These are phyloP conservation scores for Paratilapia polleni DNA, from an alignment of 2,113 vertebrate species.

Conservation along the genomic window DNA sequence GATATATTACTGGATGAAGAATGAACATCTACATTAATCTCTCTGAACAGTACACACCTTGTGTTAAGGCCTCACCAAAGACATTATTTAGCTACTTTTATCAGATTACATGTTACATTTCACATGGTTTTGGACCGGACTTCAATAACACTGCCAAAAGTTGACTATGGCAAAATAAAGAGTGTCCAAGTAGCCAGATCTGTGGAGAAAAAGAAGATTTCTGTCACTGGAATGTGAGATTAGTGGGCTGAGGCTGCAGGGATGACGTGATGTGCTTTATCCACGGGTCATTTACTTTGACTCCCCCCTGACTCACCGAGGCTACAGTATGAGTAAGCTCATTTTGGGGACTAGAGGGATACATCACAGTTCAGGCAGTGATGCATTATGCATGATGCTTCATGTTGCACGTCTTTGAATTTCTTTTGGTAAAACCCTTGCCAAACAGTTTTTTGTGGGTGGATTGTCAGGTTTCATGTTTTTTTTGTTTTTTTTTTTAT, in stretches of 20 bases:
- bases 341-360: slow-evolving; percentile 48
- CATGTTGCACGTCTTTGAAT: slow-evolving; percentile 49
- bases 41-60: slow-evolving; percentile 46
- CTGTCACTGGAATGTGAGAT: slow-evolving; percentile 34
- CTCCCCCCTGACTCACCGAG: slow-evolving; percentile 55
- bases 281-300: slow-evolving; percentile 63
- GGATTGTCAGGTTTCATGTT: not conserved
- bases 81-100: slow-evolving; percentile 13
- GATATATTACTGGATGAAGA: slow-evolving; percentile 41
- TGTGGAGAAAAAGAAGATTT: slow-evolving; percentile 4
- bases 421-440: slow-evolving; percentile 18
- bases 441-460: not conserved
- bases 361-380: slow-evolving; percentile 43
- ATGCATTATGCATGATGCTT: slow-evolving; percentile 41
- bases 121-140: not conserved
- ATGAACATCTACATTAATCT: slow-evolving; percentile 40
- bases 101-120: slow-evolving; percentile 20
- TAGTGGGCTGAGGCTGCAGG: slow-evolving; percentile 30
- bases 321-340: slow-evolving; percentile 57
- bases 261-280: slow-evolving; percentile 60
- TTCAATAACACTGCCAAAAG: not conserved
- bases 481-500: not conserved
- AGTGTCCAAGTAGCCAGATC: not conserved
- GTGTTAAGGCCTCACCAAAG: slow-evolving; percentile 19
- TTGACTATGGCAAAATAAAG: not conserved